Conservation (phyloP, 2,113 vertebrate species). For the Australoheros scitulus region DNA sequence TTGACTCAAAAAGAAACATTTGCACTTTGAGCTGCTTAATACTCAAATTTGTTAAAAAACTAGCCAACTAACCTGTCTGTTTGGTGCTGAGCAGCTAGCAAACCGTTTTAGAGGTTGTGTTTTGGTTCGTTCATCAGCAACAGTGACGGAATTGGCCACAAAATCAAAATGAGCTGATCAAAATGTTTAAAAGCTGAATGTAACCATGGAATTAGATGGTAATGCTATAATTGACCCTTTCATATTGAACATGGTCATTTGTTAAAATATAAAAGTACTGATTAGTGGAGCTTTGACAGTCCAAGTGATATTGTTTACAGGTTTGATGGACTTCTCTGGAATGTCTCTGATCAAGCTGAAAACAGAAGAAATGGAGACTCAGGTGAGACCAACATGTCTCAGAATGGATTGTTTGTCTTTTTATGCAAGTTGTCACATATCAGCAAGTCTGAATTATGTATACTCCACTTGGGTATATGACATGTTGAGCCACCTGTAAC, state of each 20-base stretch:
- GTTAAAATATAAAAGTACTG: neutral
- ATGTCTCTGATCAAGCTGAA: constrained; percentile 96
- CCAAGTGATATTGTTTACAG: constrained; percentile 67
- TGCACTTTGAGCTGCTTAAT: neutral
- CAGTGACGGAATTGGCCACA: neutral
- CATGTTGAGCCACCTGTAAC: neutral
- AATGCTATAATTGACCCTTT: neutral
- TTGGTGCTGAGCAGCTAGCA: neutral
- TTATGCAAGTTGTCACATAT: neutral
- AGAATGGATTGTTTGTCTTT: neutral
- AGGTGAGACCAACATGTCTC: constrained; percentile 78
- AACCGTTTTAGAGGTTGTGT: neutral
- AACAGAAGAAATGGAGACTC: constrained; percentile 95
- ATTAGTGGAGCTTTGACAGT: neutral
- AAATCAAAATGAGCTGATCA: neutral
- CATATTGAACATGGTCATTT: neutral
- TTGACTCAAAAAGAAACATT: no score
- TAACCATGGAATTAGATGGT: neutral
- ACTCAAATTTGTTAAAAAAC: neutral
- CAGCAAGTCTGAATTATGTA: neutral
- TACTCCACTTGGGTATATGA: neutral
- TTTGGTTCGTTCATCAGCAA: neutral
- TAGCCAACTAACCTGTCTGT: neutral
- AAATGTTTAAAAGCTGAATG: neutral
- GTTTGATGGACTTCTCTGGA: constrained; percentile 92